These are phyloP conservation scores for Umimayanthus chanpuru DNA, from an alignment of 92 coral and sea anemone genomes.

Conservation along the genomic window DNA sequence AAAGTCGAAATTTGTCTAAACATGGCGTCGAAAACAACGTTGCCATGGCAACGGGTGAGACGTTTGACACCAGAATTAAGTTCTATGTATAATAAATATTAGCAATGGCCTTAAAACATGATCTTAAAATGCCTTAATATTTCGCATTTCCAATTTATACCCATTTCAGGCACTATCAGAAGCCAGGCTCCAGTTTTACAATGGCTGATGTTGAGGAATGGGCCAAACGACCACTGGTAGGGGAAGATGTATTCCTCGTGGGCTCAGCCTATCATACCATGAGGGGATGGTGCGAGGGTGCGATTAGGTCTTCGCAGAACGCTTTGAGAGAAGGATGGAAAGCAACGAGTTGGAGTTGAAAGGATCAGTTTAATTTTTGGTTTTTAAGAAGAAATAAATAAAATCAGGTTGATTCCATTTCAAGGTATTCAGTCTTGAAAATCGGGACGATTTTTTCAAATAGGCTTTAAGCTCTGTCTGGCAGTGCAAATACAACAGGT, in stretches of 20 bases:
- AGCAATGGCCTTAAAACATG: not conserved
- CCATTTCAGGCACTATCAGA: conserved; percentile 73
- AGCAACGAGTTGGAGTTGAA: not conserved
- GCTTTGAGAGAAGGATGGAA: conserved; percentile 83
- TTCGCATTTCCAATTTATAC: not conserved
- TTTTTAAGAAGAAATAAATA: too few species aligned
- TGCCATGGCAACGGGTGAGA: too few species aligned
- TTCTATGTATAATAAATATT: too few species aligned
- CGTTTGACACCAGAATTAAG: too few species aligned
- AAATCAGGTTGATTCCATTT: too few species aligned
- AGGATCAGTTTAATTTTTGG: too few species aligned
- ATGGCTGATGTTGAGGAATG: conserved; percentile 69
- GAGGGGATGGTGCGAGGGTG: conserved; percentile 89
- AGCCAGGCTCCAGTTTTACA: conserved; percentile 68
- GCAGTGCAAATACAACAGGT: too few species aligned
- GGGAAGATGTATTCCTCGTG: conserved; percentile 62
- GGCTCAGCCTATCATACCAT: conserved; percentile 72
- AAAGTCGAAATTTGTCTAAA: too few species aligned
- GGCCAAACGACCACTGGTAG: conserved; percentile 77
- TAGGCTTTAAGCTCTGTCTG: too few species aligned
- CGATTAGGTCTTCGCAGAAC: conserved; percentile 66
- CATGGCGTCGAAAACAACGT: too few species aligned
- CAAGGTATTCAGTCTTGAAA: too few species aligned
- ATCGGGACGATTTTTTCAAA: too few species aligned
- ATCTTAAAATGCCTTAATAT: not conserved